A percentile compares a stretch with the other conserved stretches of the same genome.
Conservation (phyloP, 1,140 invertebrate genomes). For the Drosophila tropicalis region DNA sequence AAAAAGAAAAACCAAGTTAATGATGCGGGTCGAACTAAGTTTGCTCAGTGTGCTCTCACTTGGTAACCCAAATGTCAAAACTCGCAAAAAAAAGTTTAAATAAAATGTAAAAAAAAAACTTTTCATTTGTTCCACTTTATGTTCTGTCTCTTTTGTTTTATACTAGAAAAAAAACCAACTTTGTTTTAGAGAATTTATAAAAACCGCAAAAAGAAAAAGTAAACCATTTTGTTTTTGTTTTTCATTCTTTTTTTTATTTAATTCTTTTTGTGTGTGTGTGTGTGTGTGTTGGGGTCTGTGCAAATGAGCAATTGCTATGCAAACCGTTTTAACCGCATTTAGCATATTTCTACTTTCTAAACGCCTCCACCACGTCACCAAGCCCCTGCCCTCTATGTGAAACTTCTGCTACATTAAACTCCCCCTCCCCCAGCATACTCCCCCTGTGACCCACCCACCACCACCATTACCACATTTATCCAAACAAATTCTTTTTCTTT, state of each 20-base stretch:
- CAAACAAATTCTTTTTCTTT: constrained; percentile 14
- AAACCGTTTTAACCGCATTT: constrained; percentile 60
- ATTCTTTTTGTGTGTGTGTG: neutral
- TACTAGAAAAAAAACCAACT: constrained; percentile 42
- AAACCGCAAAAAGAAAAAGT: constrained; percentile 26
- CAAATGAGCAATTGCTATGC: constrained; percentile 79
- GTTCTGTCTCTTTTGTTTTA: constrained; percentile 45
- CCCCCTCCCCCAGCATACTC: neutral
- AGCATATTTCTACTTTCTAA: constrained; percentile 79
- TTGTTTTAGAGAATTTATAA: constrained; percentile 38
- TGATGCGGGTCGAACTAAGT: constrained; percentile 64
- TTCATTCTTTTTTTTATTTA: constrained; percentile 16
- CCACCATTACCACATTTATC: neutral
- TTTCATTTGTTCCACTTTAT: constrained; percentile 55
- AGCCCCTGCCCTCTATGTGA: neutral
- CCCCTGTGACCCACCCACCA: too few relatives aligned
- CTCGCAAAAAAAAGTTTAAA: constrained; percentile 30
- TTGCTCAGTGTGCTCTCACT: constrained; percentile 16
- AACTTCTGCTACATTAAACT: constrained; percentile 71
- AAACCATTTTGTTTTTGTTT: constrained; percentile 26
- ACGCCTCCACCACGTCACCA: constrained; percentile 42
- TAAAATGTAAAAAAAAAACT: constrained; percentile 38
- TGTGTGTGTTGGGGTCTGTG: constrained; percentile 17
- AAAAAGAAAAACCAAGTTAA: constrained; percentile 56
- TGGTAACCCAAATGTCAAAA: constrained; percentile 73